These are phyloP conservation scores for Caenorhabditis sp. DNA, from an alignment of 2,888 invertebrate genomes.

Conservation along the genomic window DNA sequence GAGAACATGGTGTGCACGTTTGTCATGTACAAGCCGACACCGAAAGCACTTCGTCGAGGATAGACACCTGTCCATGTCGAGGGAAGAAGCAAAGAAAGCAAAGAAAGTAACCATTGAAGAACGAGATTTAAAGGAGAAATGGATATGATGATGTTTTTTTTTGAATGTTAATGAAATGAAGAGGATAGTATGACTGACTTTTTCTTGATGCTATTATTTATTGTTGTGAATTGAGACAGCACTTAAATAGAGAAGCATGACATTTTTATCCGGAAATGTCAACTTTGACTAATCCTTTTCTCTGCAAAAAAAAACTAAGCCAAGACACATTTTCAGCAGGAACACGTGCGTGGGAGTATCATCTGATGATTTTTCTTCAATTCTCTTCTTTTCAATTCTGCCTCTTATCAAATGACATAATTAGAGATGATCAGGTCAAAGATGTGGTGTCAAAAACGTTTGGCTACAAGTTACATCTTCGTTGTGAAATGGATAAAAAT, in stretches of 20 bases:
- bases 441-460: neutral
- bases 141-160: neutral
- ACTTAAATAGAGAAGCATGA: no score
- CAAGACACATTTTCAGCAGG: neutral
- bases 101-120: no score
- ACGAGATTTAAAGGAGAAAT: neutral
- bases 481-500: no score
- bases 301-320: neutral
- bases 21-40: constrained; percentile 75
- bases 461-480: constrained; percentile 6
- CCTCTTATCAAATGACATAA: neutral
- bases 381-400: neutral
- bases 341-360: constrained; percentile 12
- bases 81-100: neutral
- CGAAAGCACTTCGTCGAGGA: constrained; percentile 43
- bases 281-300: no score
- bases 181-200: neutral
- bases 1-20: constrained; percentile 79
- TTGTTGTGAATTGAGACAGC: no score
- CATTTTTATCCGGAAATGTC: no score
- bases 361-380: constrained; percentile 3
- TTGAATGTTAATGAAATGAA: neutral
- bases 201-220: no score
- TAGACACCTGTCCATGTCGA: neutral
- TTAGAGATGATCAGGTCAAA: constrained; percentile 2